Evolutionary conservation across 2,113 vertebrate species (phyloP).

Genomic region (Drymodes brunneopygia): DNA sequence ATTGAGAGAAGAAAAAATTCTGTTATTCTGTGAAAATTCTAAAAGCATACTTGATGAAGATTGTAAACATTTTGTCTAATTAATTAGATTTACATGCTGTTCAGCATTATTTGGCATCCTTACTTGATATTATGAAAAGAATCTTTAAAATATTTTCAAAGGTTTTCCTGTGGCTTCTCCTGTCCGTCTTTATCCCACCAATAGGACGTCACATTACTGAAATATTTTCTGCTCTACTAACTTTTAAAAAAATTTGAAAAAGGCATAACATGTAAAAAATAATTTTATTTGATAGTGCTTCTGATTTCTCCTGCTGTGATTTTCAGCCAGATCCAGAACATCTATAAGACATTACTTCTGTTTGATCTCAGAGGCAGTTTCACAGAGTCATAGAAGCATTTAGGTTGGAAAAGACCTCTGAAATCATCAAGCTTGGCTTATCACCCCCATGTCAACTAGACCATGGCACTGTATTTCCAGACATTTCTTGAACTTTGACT

Average conservation of each 20-base stretch:
- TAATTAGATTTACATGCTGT: background rate
- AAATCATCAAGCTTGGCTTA: background rate
- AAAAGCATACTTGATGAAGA: background rate
- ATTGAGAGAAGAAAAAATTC: background rate
- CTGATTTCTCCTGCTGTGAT: background rate
- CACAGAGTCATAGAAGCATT: background rate
- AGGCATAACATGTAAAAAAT: background rate
- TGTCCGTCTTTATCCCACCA: background rate
- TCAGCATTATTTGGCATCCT: background rate
- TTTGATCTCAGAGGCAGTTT: background rate
- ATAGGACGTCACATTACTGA: rapidly evolving
- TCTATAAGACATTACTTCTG: background rate
- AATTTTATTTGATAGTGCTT: background rate
- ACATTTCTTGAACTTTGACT: background rate
- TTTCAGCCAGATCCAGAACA: background rate
- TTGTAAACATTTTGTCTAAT: background rate
- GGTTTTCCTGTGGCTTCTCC: background rate
- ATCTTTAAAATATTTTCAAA: background rate
- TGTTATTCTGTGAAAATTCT: background rate
- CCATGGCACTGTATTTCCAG: no score
- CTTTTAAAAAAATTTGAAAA: background rate
- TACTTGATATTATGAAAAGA: background rate
- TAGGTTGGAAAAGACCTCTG: background rate
- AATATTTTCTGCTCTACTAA: background rate
- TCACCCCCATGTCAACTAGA: background rate